A percentile compares a stretch with the other conserved stretches of the same genome.
These are phyloP conservation scores for Chrysolina americana DNA, from an alignment of 2,888 invertebrate genomes.

Conservation along the genomic window DNA sequence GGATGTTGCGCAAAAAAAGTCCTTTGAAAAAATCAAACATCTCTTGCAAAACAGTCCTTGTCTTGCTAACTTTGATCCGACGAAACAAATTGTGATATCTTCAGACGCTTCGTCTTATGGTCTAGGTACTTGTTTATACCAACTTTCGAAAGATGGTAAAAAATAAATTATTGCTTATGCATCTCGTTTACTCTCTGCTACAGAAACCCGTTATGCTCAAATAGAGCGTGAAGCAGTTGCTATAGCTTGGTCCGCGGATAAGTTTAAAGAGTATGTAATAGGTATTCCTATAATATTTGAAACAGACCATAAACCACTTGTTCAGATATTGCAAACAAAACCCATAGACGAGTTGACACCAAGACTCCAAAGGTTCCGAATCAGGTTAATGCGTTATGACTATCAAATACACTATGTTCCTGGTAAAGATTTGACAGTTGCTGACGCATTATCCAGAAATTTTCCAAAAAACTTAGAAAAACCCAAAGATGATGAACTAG, in stretches of 20 bases:
- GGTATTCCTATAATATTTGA: slow-evolving; percentile 49
- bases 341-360: slow-evolving; percentile 58
- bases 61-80: slow-evolving; percentile 32
- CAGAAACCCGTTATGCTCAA: slow-evolving; percentile 22
- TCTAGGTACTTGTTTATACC: slow-evolving; percentile 28
- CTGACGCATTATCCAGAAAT: slow-evolving; percentile 48
- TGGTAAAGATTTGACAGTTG: slow-evolving; percentile 49
- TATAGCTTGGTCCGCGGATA: slow-evolving; percentile 58
- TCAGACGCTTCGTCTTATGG: slow-evolving; percentile 37
- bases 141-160: slow-evolving; percentile 8
- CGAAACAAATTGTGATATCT: slow-evolving; percentile 15
- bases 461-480: background rate
- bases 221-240: slow-evolving; percentile 30
- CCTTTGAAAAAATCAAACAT: slow-evolving; percentile 33
- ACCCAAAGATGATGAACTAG: slow-evolving; percentile 14
- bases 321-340: slow-evolving; percentile 59
- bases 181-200: slow-evolving; percentile 31
- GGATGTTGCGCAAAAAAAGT: slow-evolving; percentile 28
- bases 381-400: slow-evolving; percentile 46
- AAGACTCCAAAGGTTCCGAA: slow-evolving; percentile 43
- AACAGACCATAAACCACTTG: slow-evolving; percentile 41
- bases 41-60: slow-evolving; percentile 28
- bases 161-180: slow-evolving; percentile 36
- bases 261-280: slow-evolving; percentile 40
- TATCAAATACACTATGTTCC: slow-evolving; percentile 48